Evolutionary conservation across 2,888 invertebrate species (phyloP), one percentile per base, ranked within the genome.

Genomic region (Suillia variegata): DNA sequence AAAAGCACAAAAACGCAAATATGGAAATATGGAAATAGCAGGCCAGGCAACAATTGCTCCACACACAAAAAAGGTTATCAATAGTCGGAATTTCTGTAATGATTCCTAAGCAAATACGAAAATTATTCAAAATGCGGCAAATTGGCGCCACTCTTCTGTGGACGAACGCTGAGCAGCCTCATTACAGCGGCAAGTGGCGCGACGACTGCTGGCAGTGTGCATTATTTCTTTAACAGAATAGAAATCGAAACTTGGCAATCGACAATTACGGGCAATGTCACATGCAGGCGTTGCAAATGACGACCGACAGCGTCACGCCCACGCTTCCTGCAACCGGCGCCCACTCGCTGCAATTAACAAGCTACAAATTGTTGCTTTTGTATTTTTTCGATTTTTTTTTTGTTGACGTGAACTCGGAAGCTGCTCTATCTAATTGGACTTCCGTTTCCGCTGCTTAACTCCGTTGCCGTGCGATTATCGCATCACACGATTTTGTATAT

Each of bases 341-440:
- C 5, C 45, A 20, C 18, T 18, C 3, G 45, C 18, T n/a, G 45
- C 45, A 45, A 45, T 45, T 45, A 45, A 20, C 18, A 13, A n/a
- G n/a, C n/a, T n/a, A n/a, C n/a, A n/a, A n/a, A n/a, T n/a, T n/a
- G n/a, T n/a, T n/a, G n/a, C n/a, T n/a, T n/a, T n/a, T n/a, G n/a
- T n/a, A n/a, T n/a, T 17, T 54, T 54, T 45, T 17, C 21, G 42
- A 15, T 26, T 45, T 45, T 26, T 31, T 26, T 20, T 54, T 15
- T 13, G 15, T 13, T 15, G 17, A 24, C 26, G 31, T 54, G 42
- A 54, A 47, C 56, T 56, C 60, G 78, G 78, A 77, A 75, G 68
- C 71, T 67, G 70, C 70, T 69, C 70, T 73, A 71, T 74, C 77
- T 76, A 76, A 76, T 76, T 76, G 77, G 77, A 78, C 77, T 74